phyloP scores from a whole-genome alignment of 2,113 vertebrate genomes.

The Mungos mungo region DNA sequence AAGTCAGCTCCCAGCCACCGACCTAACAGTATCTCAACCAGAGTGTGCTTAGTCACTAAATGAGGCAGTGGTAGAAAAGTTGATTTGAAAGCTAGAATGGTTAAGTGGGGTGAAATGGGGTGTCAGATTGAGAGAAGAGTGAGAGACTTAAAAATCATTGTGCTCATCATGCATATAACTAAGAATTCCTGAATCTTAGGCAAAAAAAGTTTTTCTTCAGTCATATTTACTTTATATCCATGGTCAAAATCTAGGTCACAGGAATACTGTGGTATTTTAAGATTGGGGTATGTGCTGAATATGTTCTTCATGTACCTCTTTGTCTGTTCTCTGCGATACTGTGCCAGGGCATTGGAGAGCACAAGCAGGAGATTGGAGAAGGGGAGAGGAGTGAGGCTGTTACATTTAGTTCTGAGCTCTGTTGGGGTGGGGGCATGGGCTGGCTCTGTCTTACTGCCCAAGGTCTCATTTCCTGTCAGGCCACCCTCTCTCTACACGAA shows the following conservation, averaged over 20 bases:
- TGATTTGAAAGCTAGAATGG: not conserved
- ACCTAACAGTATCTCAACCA: not conserved
- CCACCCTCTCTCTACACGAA: not conserved
- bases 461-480: not conserved
- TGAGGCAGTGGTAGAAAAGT: not conserved
- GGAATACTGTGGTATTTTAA: not conserved
- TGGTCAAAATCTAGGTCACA: not conserved
- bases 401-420: not conserved
- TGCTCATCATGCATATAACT: not conserved
- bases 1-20: not conserved
- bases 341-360: not conserved
- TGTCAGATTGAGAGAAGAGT: not conserved
- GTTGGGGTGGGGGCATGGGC: accelerated
- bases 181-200: not conserved
- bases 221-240: not conserved
- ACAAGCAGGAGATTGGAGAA: not conserved
- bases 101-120: not conserved
- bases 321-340: accelerated
- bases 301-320: not conserved
- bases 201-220: not conserved
- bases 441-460: not conserved
- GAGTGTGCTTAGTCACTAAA: not conserved
- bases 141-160: not conserved
- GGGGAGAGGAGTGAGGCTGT: not conserved
- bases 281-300: not conserved